A percentile compares a stretch with the other conserved stretches of the same genome.
Conservation (phyloP, 2,888 invertebrate genomes). For the Cephalotes varians region DNA sequence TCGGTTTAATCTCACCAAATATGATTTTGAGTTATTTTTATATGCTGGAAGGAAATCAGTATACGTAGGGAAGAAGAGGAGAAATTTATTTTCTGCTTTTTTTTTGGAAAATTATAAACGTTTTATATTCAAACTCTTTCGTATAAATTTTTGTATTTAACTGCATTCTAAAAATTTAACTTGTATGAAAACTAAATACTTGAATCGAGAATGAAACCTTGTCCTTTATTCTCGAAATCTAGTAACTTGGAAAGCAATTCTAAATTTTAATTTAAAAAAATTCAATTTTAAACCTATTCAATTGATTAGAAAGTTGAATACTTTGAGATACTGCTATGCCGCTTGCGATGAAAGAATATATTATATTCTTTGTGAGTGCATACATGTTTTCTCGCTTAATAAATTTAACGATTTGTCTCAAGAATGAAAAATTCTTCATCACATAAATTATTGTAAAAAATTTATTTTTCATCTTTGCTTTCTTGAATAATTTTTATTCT, state of each 20-base stretch:
- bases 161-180: background rate
- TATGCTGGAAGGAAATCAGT: background rate
- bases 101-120: background rate
- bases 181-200: too few relatives aligned
- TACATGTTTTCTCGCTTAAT: background rate
- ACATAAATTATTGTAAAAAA: constrained; percentile 10
- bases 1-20: background rate
- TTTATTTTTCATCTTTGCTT: constrained; percentile 11
- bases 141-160: background rate
- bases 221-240: background rate
- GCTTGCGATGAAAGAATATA: background rate
- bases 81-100: background rate
- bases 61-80: background rate
- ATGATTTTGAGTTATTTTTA: constrained; percentile 35
- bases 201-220: too few relatives aligned
- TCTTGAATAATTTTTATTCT: constrained; percentile 5
- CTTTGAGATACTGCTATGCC: background rate
- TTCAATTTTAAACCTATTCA: constrained; percentile 5
- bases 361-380: background rate
- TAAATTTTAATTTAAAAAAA: background rate
- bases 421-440: background rate
- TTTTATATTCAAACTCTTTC: background rate
- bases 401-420: constrained; percentile 15
- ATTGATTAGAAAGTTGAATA: background rate
- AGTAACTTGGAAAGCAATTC: background rate